Base-by-base conservation (phyloP, 2,888 invertebrate species). In the Trachelus troglodyta region DNA sequence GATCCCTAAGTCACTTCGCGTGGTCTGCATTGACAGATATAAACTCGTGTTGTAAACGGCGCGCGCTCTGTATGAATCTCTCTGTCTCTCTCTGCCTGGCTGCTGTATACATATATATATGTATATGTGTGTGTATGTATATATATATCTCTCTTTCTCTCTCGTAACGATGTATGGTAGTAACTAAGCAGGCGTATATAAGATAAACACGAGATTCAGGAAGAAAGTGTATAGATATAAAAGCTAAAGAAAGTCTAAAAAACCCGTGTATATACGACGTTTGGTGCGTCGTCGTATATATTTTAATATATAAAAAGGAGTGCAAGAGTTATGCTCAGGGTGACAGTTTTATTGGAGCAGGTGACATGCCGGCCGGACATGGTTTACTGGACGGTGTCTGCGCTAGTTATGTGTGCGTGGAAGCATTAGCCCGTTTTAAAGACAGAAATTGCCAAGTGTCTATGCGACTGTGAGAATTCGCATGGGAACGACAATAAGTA, bases 321-420 rank as follows among this genome's bases (percentile, higher is more conserved):
- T 33, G 33, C 71, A 12, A 73, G 31, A 40, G 76, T 76, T 69
- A 73, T 76, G 76, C 37, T 76, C 73, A 71, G 73, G 76, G 76
- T 76, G 76, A 76, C 76, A 76, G 76, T 76, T 76, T 34, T 76
- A 71, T 71, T 34, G 30, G 30, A 74, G 37, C 33, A 71, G 71
- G 71, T 71, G 71, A 71, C 71, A 71, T 71, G 71, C 71, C 71
- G 71, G 71, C 30, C 33, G 33, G 31, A 75, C n/a, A 75, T 56
- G 23, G 56, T 56, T 56, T 56, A 56, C 56, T 56, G 56, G 56
- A 56, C 56, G 56, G 56, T 56, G 6, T 56, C 23, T 56, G 9
- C 56, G 56, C 56, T 56, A 56, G 56, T 56, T 56, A 56, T 56
- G 56, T 56, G 56, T 56, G 56, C 56, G 56, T 56, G 56, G 56